These are phyloP conservation scores for Pelobates cultripes DNA, from an alignment of 2,797 vertebrate species.

Conservation along the genomic window DNA sequence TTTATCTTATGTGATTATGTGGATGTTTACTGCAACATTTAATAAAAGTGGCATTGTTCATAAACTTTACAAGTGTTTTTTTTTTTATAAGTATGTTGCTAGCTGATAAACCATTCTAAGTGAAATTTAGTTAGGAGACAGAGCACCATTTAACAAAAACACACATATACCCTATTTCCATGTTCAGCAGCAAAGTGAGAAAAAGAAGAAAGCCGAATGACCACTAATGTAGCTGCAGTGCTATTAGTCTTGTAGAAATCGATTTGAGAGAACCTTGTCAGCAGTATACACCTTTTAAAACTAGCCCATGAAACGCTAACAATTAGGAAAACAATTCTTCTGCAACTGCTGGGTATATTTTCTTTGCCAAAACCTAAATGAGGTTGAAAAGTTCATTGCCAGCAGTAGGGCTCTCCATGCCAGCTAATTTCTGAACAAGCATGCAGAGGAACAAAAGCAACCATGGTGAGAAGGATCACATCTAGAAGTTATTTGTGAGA, in stretches of 20 bases:
- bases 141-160: too few species aligned
- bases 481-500: too few species aligned
- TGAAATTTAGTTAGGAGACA: too few species aligned
- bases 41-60: too few species aligned
- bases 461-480: not conserved
- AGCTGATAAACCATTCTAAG: too few species aligned
- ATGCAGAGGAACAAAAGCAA: not conserved
- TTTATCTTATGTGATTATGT: too few species aligned
- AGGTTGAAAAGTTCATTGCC: slow-evolving; percentile 14
- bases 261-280: not conserved
- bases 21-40: too few species aligned
- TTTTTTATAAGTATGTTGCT: too few species aligned
- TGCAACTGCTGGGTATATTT: slow-evolving; percentile 7
- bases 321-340: not conserved
- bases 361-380: slow-evolving; percentile 7
- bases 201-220: not conserved
- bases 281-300: not conserved
- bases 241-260: not conserved
- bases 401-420: not conserved
- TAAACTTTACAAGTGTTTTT: too few species aligned
- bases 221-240: not conserved
- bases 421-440: not conserved
- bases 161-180: too few species aligned
- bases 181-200: not conserved
- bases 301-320: not conserved